Evolutionary conservation across 2,797 vertebrate species (phyloP).

Genomic region (Apogon talboti): DNA sequence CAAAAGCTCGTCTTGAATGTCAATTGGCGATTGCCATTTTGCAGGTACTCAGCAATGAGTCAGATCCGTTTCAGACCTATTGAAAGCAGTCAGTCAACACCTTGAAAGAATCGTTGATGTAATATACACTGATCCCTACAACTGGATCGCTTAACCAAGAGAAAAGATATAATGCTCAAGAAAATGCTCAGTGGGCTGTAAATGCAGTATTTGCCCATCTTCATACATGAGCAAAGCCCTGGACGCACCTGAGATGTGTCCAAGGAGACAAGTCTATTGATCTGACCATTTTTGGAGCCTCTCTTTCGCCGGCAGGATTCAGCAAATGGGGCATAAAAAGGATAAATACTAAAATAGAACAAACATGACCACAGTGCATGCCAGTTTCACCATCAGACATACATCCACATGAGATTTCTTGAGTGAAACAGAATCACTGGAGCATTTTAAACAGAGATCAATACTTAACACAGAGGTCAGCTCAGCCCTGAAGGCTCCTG

Average conservation of each 20-base stretch:
- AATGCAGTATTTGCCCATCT: constrained; percentile 1
- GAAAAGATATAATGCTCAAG: neutral
- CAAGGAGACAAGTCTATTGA: constrained; percentile 49
- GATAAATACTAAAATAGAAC: constrained; percentile 45
- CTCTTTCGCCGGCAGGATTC: constrained; percentile 38
- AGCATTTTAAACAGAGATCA: constrained; percentile 48
- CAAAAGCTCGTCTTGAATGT: constrained; percentile 47
- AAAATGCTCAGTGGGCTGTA: constrained; percentile 6
- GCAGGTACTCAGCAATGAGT: constrained; percentile 35
- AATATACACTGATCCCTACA: constrained; percentile 17
- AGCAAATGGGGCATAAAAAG: constrained; percentile 40
- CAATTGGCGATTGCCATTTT: constrained; percentile 26
- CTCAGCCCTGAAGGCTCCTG: constrained; percentile 30
- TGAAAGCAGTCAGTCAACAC: neutral
- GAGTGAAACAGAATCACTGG: constrained; percentile 32
- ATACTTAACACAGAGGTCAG: constrained; percentile 39
- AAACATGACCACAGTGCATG: constrained; percentile 19
- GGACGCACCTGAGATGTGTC: constrained; percentile 28
- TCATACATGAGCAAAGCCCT: constrained; percentile 21
- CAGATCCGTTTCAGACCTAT: constrained; percentile 1
- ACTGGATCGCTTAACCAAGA: constrained; percentile 21
- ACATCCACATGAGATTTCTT: constrained; percentile 25
- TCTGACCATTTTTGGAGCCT: constrained; percentile 38
- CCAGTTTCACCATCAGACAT: constrained; percentile 37
- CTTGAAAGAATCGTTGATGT: constrained; percentile 8